Evolutionary conservation across 2,797 vertebrate species (phyloP).

Genomic region (Acomys russatus): DNA sequence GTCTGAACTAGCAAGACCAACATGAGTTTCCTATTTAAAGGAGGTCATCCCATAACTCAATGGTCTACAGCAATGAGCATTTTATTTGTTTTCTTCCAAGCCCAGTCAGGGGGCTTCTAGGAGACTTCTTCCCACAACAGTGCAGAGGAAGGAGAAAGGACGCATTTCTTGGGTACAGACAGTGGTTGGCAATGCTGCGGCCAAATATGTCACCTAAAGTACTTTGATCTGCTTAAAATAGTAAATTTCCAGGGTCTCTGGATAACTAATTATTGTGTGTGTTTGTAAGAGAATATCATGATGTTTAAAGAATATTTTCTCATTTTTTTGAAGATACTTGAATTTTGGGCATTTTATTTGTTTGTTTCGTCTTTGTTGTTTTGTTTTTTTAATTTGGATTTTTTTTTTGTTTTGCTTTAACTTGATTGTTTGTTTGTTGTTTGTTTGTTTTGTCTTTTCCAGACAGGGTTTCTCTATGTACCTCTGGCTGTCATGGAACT

Average conservation of each 20-base stretch:
- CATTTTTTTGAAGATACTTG: background rate
- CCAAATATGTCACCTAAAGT: background rate
- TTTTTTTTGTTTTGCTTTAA: background rate
- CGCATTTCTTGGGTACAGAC: background rate
- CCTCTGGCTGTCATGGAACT: background rate
- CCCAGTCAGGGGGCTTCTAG: background rate
- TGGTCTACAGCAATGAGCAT: background rate
- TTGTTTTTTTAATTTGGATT: background rate
- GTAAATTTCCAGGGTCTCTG: background rate
- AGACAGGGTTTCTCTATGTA: background rate
- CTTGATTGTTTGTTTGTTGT: background rate
- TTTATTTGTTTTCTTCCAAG: conserved; percentile 24
- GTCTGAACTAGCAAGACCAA: background rate
- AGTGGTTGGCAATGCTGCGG: background rate
- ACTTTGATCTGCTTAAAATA: background rate
- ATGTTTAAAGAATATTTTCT: conserved; percentile 6
- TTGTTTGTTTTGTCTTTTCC: background rate
- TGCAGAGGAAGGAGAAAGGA: background rate
- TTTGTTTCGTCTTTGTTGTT: background rate
- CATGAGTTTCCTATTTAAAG: conserved; percentile 29
- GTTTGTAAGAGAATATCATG: background rate
- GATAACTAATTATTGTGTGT: background rate
- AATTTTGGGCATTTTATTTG: background rate
- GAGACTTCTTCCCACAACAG: background rate
- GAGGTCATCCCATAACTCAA: background rate